These are phyloP conservation scores for Aleiodes testaceus DNA, from an alignment of 2,888 invertebrate genomes.

Conservation along the genomic window DNA sequence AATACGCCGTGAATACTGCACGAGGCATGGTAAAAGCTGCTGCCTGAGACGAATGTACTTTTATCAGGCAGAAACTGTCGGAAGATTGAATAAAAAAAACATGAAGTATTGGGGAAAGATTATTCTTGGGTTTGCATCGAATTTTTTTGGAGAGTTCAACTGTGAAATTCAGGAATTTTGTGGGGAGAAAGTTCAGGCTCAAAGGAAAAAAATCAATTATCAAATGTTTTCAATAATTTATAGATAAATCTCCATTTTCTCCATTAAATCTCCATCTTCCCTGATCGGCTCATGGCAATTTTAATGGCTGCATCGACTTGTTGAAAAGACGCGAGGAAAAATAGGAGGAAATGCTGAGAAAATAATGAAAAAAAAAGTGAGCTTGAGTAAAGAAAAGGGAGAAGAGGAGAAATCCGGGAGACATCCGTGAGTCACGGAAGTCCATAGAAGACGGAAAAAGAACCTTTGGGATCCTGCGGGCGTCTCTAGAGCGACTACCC, in stretches of 20 bases:
- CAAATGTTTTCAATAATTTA: too few relatives aligned
- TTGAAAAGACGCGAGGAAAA: slow-evolving; percentile 28
- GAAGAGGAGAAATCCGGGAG: slow-evolving; percentile 49
- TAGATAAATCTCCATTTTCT: too few relatives aligned
- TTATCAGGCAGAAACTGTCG: neutral
- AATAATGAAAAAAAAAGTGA: slow-evolving; percentile 10
- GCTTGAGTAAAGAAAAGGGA: slow-evolving; percentile 32
- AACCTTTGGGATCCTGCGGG: slow-evolving; percentile 45
- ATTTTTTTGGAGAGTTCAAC: too few relatives aligned
- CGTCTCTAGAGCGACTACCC: slow-evolving; percentile 60
- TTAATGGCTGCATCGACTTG: slow-evolving; percentile 23
- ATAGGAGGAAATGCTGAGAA: slow-evolving; percentile 31
- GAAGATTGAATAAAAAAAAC: neutral
- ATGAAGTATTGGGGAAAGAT: neutral
- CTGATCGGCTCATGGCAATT: neutral
- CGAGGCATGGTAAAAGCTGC: slow-evolving; percentile 31
- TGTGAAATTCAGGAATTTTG: too few relatives aligned
- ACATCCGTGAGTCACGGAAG: slow-evolving; percentile 43
- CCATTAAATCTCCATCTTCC: too few relatives aligned
- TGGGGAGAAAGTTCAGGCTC: too few relatives aligned
- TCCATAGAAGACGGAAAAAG: slow-evolving; percentile 39
- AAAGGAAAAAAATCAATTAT: too few relatives aligned
- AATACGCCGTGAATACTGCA: slow-evolving; percentile 38
- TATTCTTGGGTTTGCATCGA: too few relatives aligned
- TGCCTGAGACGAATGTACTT: slow-evolving; percentile 35